Evolutionary conservation across 92 coral and sea anemone genomes (phyloP).

Genomic region (Porites rus): DNA sequence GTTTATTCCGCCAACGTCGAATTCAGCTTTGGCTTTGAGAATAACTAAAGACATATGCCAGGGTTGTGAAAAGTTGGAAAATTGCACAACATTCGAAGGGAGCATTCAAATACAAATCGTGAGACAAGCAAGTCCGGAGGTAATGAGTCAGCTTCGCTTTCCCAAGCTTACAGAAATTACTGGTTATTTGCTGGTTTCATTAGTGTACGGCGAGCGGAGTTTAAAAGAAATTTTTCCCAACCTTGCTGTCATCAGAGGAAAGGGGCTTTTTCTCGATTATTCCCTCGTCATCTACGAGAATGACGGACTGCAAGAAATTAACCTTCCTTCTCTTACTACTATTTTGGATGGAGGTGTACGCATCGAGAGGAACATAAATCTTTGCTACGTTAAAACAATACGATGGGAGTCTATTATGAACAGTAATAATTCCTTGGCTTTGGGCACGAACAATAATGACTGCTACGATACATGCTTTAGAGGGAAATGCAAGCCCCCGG

Average conservation of each 20-base stretch:
- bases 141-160: slow-evolving; percentile 75
- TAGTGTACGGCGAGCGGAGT: slow-evolving; percentile 69
- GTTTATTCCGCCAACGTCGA: not conserved
- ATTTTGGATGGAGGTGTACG: slow-evolving; percentile 91
- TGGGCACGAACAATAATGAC: slow-evolving; percentile 87
- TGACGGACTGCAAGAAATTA: slow-evolving; percentile 79
- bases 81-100: slow-evolving; percentile 93
- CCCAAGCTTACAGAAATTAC: slow-evolving; percentile 93
- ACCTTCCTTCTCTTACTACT: slow-evolving; percentile 86
- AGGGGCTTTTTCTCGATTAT: slow-evolving; percentile 84
- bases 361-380: slow-evolving; percentile 87
- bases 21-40: slow-evolving; percentile 24
- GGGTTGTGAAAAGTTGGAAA: slow-evolving; percentile 64
- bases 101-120: slow-evolving; percentile 84
- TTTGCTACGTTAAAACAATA: slow-evolving; percentile 88
- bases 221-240: slow-evolving; percentile 87
- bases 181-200: slow-evolving; percentile 87
- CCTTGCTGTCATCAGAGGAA: slow-evolving; percentile 93
- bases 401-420: slow-evolving; percentile 95
- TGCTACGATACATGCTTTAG: slow-evolving; percentile 87
- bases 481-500: slow-evolving; percentile 74
- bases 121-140: slow-evolving; percentile 32
- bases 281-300: slow-evolving; percentile 91
- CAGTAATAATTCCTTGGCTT: slow-evolving; percentile 60
- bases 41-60: slow-evolving; percentile 43